phyloP scores from a whole-genome alignment of 2,797 vertebrate genomes.

The Loris lydekkerianus region DNA sequence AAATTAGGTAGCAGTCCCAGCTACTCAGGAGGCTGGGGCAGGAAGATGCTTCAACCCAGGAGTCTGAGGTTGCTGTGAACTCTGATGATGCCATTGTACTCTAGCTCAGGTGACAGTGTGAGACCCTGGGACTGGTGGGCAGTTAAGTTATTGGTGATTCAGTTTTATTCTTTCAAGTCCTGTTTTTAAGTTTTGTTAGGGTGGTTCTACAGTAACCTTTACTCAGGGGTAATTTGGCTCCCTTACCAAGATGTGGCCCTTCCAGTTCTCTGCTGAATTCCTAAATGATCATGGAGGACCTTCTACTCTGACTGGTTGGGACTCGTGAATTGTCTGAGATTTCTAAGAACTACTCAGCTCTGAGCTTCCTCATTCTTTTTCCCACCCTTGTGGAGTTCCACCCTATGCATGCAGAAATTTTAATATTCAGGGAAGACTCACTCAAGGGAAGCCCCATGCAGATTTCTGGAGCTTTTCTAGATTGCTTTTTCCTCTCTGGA shows the following conservation, averaged over 20 bases:
- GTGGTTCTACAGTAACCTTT: background rate
- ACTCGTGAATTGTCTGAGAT: background rate
- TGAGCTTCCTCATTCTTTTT: background rate
- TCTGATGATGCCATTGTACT: background rate
- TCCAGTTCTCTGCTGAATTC: background rate
- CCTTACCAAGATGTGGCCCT: background rate
- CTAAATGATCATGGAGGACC: background rate
- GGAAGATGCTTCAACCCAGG: background rate
- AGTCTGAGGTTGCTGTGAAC: background rate
- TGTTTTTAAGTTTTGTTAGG: background rate
- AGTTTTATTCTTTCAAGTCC: conserved; percentile 21
- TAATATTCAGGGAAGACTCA: background rate
- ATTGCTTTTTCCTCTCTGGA: background rate
- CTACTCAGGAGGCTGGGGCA: background rate
- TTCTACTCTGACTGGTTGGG: background rate
- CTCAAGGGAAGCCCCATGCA: background rate
- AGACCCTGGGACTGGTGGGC: background rate
- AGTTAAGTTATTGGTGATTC: conserved; percentile 22
- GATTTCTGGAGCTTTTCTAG: background rate
- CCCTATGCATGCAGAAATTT: background rate
- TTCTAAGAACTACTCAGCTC: background rate
- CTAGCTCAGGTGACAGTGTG: background rate
- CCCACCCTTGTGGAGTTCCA: background rate
- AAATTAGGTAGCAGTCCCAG: too few relatives aligned
- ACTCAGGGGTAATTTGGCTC: background rate